Evolutionary conservation across 30 jellyfish, hydroid and myxozoan species (phyloP).

Genomic region (Hydra vulgaris): DNA sequence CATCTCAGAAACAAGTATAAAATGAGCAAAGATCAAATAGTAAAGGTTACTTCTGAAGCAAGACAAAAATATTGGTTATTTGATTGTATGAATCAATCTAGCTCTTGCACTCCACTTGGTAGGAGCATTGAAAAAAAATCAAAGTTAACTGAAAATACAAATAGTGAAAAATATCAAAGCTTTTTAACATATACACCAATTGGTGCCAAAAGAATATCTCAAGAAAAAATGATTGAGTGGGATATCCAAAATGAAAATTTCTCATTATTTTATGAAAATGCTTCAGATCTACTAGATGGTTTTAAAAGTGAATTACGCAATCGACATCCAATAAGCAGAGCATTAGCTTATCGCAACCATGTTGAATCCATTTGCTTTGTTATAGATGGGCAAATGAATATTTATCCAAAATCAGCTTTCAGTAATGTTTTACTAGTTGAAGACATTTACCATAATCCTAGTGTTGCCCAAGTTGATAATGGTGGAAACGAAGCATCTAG

Average conservation of each 20-base stretch:
- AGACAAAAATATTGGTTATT: slow-evolving; percentile 7
- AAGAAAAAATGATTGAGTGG: background rate
- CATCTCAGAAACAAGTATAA: slow-evolving; percentile 6
- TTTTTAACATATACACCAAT: background rate
- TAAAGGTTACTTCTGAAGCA: background rate
- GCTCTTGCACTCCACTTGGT: background rate
- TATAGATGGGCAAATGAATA: background rate
- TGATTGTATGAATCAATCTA: background rate
- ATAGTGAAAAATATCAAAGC: no score
- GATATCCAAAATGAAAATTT: background rate
- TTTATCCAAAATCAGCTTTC: slow-evolving; percentile 4
- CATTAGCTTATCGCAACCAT: background rate
- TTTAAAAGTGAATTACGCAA: background rate
- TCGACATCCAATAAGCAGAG: background rate
- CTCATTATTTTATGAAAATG: background rate
- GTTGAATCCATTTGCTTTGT: slow-evolving; percentile 2
- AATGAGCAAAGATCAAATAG: slow-evolving; percentile 3
- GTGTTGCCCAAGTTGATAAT: slow-evolving; percentile 1
- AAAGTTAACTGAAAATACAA: background rate
- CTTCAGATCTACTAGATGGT: background rate
- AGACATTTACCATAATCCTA: slow-evolving; percentile 7
- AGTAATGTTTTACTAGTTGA: background rate
- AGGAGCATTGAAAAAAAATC: background rate
- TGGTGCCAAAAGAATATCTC: background rate
- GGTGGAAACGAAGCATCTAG: slow-evolving; percentile 13